phyloP scores from a whole-genome alignment of 2,797 vertebrate genomes.

The Chelidonichthys spinosus region DNA sequence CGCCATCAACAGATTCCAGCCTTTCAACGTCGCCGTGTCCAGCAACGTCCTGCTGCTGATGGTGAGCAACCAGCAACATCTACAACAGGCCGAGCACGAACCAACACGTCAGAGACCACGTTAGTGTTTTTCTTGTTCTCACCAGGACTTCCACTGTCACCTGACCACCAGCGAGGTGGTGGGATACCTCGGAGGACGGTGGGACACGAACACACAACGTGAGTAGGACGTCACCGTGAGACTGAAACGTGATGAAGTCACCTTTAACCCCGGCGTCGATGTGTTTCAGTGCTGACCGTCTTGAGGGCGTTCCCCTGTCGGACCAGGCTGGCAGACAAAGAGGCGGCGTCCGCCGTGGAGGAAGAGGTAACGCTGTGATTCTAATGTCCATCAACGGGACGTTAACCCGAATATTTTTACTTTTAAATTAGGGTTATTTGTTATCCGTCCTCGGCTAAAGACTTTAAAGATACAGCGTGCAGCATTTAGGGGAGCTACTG shows the following conservation, averaged over 20 bases:
- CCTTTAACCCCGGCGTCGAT: conserved; percentile 8
- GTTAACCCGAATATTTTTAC: not conserved
- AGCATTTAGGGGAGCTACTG: not conserved
- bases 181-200: conserved; percentile 94
- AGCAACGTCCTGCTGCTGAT: conserved; percentile 95
- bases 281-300: conserved; percentile 89
- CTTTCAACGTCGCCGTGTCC: conserved; percentile 95
- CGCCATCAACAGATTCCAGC: conserved; percentile 96
- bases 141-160: conserved; percentile 97
- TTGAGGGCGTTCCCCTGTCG: conserved; percentile 95
- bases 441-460: not conserved
- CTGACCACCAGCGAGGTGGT: conserved; percentile 95
- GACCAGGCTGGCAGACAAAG: conserved; percentile 89
- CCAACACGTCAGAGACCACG: not conserved
- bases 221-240: conserved; percentile 52
- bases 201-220: conserved; percentile 96
- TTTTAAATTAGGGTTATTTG: not conserved
- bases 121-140: conserved; percentile 5
- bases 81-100: not conserved
- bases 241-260: fast-evolving
- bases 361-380: conserved; percentile 87
- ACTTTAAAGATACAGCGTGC: not conserved
- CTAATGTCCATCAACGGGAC: conserved; percentile 9
- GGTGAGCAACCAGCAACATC: conserved; percentile 75
- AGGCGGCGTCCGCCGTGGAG: conserved; percentile 86